Conservation (phyloP, 2,113 vertebrate genomes). For the Sinocyclocheilus grahami region DNA sequence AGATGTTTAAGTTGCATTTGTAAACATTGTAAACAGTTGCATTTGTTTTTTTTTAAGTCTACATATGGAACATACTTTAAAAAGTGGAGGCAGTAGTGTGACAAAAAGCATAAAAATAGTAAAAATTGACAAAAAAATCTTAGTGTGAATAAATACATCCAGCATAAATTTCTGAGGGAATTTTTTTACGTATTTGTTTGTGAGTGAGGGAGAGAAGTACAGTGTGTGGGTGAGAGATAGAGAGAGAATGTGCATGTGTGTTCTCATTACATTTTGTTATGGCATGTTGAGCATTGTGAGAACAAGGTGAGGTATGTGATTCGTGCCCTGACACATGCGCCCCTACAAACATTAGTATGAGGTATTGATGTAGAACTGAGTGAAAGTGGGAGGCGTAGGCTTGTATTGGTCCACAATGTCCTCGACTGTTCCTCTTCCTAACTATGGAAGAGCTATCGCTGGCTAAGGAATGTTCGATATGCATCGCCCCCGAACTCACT, state of each 20-base stretch:
- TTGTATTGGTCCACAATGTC: constrained; percentile 13
- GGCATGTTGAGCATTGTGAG: constrained; percentile 21
- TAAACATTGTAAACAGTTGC: no score
- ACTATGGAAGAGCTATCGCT: constrained; percentile 41
- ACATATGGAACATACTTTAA: not conserved
- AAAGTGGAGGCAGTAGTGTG: not conserved
- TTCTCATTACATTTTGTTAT: constrained; percentile 23
- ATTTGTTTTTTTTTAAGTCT: no score
- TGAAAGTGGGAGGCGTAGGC: not conserved
- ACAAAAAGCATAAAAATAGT: not conserved
- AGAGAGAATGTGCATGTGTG: constrained; percentile 5
- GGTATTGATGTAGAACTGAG: constrained; percentile 11
- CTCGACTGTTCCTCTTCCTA: constrained; percentile 38
- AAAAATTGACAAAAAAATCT: not conserved
- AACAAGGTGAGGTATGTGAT: constrained; percentile 31
- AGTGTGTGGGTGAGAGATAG: constrained; percentile 2
- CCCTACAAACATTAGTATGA: constrained; percentile 28
- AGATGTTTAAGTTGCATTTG: no score
- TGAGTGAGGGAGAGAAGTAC: not conserved
- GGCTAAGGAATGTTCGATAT: constrained; percentile 65
- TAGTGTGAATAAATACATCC: constrained; percentile 13
- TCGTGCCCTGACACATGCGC: not conserved
- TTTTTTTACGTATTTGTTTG: not conserved
- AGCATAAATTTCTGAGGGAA: not conserved
- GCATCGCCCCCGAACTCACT: constrained; percentile 50